A percentile compares a stretch with the other conserved stretches of the same genome.
Conservation (phyloP, 2,888 invertebrate genomes). For the Pyralis farinalis region DNA sequence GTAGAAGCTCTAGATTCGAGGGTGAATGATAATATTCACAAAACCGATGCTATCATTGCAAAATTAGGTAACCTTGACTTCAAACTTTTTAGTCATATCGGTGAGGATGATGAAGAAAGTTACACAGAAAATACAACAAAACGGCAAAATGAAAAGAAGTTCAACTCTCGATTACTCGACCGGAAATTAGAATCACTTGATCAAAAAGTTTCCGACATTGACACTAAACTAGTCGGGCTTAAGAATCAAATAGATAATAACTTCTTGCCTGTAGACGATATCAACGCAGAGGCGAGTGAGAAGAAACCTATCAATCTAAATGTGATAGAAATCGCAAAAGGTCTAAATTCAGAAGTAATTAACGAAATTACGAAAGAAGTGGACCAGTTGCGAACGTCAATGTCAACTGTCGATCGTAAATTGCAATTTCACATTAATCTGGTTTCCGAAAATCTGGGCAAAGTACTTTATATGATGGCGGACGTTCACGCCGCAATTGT, state of each 20-base stretch:
- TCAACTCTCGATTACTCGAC: slow-evolving; percentile 79
- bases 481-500: slow-evolving; percentile 92
- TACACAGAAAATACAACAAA: slow-evolving; percentile 49
- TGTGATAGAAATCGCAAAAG: slow-evolving; percentile 90
- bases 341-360: slow-evolving; percentile 90
- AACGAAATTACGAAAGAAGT: slow-evolving; percentile 91
- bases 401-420: slow-evolving; percentile 89
- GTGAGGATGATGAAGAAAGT: slow-evolving; percentile 51
- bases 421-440: slow-evolving; percentile 92
- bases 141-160: slow-evolving; percentile 30
- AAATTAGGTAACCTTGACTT: slow-evolving; percentile 88
- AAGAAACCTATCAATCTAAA: slow-evolving; percentile 92
- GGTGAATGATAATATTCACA: slow-evolving; percentile 91
- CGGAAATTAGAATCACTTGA: slow-evolving; percentile 86
- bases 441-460: slow-evolving; percentile 90
- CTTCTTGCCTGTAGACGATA: slow-evolving; percentile 89
- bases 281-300: slow-evolving; percentile 93
- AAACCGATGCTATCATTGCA: slow-evolving; percentile 91
- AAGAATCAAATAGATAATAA: slow-evolving; percentile 93
- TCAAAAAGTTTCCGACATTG: slow-evolving; percentile 92
- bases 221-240: slow-evolving; percentile 87
- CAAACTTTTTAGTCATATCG: slow-evolving; percentile 84
- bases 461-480: slow-evolving; percentile 88
- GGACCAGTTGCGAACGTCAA: slow-evolving; percentile 88
- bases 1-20: slow-evolving; percentile 91